phyloP scores from a whole-genome alignment of 2,888 invertebrate species.

The Hedychridium roseum region DNA sequence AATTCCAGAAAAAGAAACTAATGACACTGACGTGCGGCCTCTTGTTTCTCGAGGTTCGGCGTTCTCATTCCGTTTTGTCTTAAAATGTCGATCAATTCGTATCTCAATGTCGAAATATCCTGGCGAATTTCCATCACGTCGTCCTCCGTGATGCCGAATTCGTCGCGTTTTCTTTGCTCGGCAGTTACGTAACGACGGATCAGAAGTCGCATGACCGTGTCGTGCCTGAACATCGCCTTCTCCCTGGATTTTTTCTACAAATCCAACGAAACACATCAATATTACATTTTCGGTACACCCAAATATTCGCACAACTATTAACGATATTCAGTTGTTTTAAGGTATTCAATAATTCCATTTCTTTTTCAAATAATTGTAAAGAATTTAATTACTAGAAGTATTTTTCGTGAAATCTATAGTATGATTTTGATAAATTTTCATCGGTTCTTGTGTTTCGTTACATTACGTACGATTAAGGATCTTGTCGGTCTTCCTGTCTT shows the following conservation, averaged over 20 bases:
- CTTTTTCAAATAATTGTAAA: too few relatives aligned
- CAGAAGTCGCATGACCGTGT: slow-evolving; percentile 86
- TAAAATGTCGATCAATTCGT: slow-evolving; percentile 91
- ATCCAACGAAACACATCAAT: too few relatives aligned
- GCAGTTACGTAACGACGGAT: slow-evolving; percentile 91
- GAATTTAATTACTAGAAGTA: too few relatives aligned
- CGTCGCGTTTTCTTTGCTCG: slow-evolving; percentile 87
- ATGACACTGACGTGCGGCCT: slow-evolving; percentile 70
- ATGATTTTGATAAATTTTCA: too few relatives aligned
- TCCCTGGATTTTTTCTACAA: slow-evolving; percentile 76
- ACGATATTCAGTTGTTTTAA: too few relatives aligned
- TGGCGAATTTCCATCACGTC: slow-evolving; percentile 98
- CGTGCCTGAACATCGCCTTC: slow-evolving; percentile 76
- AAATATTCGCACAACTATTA: too few relatives aligned
- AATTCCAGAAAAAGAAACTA: not conserved
- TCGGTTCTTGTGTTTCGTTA: too few relatives aligned
- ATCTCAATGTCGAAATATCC: slow-evolving; percentile 93
- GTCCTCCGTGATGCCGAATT: slow-evolving; percentile 93
- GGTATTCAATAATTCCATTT: too few relatives aligned
- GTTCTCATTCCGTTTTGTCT: slow-evolving; percentile 88
- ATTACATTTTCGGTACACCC: too few relatives aligned
- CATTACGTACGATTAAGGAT: slow-evolving; percentile 71
- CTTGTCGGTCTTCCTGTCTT: slow-evolving; percentile 65
- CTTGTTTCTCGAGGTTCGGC: slow-evolving; percentile 74
- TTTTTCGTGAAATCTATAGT: too few relatives aligned